Evolutionary conservation across 2,113 vertebrate species (phyloP).

Genomic region (Numida meleagris): DNA sequence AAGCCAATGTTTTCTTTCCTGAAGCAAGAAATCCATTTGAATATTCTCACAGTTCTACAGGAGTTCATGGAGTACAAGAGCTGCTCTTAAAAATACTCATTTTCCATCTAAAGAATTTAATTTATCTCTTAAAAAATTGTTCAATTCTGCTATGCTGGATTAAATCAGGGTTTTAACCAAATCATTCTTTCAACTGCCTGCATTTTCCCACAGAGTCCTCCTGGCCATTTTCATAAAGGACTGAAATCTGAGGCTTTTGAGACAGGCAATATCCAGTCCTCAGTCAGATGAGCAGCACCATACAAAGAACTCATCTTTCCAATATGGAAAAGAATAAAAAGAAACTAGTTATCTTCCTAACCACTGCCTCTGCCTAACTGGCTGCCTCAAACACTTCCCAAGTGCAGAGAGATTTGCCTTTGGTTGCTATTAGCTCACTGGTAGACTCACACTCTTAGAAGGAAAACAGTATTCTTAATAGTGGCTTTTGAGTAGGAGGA

Average conservation of each 20-base stretch:
- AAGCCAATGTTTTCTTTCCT: conserved; percentile 40
- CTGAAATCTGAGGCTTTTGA: not conserved
- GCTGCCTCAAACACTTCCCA: not conserved
- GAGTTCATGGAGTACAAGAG: not conserved
- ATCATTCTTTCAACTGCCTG: not conserved
- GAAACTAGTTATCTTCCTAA: not conserved
- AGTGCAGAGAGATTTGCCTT: not conserved
- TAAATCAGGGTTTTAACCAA: not conserved
- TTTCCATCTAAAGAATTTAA: not conserved
- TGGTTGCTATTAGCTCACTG: not conserved
- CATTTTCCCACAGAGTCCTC: not conserved
- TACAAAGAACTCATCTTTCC: not conserved
- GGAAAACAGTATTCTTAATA: not conserved
- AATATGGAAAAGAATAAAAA: not conserved
- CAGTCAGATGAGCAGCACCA: not conserved
- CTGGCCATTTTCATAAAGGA: not conserved
- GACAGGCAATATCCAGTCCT: not conserved
- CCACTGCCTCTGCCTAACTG: not conserved
- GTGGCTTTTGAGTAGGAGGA: not conserved
- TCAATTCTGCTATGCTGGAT: not conserved
- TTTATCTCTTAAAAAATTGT: not conserved
- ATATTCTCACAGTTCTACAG: conserved; percentile 3
- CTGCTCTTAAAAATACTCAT: not conserved
- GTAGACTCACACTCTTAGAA: not conserved
- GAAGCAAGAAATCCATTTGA: conserved; percentile 11